These are phyloP conservation scores for Ceramica pisi DNA, from an alignment of 2,888 invertebrate genomes.

Conservation along the genomic window DNA sequence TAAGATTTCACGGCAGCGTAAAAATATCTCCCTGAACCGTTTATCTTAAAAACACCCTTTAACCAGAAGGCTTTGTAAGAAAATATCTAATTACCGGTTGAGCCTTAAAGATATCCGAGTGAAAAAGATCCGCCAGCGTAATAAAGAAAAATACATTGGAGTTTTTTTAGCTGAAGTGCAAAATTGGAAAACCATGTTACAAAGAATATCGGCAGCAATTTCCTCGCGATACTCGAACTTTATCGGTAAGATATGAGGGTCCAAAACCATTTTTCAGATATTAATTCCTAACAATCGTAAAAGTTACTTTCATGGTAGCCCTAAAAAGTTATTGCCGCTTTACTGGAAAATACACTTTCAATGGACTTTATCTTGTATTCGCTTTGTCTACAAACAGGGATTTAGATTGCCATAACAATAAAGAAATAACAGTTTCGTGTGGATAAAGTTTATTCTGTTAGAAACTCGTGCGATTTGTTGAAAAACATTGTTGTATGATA, in stretches of 20 bases:
- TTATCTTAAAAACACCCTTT: conserved; percentile 56
- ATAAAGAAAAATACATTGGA: conserved; percentile 52
- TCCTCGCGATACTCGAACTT: conserved; percentile 76
- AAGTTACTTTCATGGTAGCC: conserved; percentile 86
- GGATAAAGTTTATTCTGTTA: conserved; percentile 77
- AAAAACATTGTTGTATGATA: conserved; percentile 53
- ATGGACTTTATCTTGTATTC: conserved; percentile 83
- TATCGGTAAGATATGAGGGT: conserved; percentile 84
- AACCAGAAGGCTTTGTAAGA: conserved; percentile 35
- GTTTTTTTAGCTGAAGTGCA: conserved; percentile 61
- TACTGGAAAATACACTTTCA: conserved; percentile 84
- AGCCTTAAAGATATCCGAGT: conserved; percentile 48
- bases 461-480: conserved; percentile 65
- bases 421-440: conserved; percentile 80
- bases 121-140: conserved; percentile 47
- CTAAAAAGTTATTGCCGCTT: conserved; percentile 86
- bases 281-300: conserved; percentile 90
- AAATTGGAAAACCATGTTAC: conserved; percentile 68
- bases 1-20: conserved; percentile 32
- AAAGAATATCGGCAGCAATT: conserved; percentile 74
- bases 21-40: conserved; percentile 43
- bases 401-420: conserved; percentile 81
- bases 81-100: conserved; percentile 59
- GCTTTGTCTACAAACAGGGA: conserved; percentile 79
- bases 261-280: conserved; percentile 87